phyloP scores from a whole-genome alignment of 2,797 vertebrate genomes.

The Pseudochirops cupreus region DNA sequence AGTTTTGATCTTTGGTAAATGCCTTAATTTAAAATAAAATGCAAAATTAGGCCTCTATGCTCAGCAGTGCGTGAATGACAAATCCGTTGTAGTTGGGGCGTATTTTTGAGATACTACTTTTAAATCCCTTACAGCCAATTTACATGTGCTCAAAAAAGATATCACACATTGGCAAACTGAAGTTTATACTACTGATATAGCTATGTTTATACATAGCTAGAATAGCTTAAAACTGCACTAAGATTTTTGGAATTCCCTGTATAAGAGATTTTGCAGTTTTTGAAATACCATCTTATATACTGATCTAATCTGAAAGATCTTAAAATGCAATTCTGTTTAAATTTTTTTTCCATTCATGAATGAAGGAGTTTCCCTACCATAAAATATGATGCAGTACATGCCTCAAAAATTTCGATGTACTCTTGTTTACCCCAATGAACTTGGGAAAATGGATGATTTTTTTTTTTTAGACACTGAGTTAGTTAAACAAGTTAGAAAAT shows the following conservation, averaged over 20 bases:
- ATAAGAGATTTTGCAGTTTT: conserved; percentile 64
- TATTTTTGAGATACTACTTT: conserved; percentile 80
- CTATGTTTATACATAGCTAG: conserved; percentile 70
- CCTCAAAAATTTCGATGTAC: neutral
- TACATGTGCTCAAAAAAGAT: conserved; percentile 77
- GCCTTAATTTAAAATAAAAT: conserved; percentile 82
- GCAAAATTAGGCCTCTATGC: conserved; percentile 76
- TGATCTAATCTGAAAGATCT: conserved; percentile 46
- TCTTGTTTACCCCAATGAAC: neutral
- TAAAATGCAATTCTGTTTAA: neutral
- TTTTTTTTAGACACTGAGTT: conserved; percentile 10
- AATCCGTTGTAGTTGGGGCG: conserved; percentile 73
- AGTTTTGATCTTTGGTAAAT: conserved; percentile 79
- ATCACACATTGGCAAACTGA: conserved; percentile 70
- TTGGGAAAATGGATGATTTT: neutral
- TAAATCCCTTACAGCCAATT: conserved; percentile 77
- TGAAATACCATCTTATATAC: conserved; percentile 45
- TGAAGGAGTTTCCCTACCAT: neutral
- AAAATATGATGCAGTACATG: neutral
- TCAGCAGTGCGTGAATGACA: conserved; percentile 79
- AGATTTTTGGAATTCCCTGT: neutral
- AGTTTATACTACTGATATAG: conserved; percentile 66
- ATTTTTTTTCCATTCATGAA: neutral
- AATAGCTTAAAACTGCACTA: neutral
- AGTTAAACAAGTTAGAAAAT: conserved; percentile 56